Evolutionary conservation across 64 coral and sea anemone species (phyloP), one percentile per base, ranked within the genome.

Genomic region (Pachyseris speciosa): DNA sequence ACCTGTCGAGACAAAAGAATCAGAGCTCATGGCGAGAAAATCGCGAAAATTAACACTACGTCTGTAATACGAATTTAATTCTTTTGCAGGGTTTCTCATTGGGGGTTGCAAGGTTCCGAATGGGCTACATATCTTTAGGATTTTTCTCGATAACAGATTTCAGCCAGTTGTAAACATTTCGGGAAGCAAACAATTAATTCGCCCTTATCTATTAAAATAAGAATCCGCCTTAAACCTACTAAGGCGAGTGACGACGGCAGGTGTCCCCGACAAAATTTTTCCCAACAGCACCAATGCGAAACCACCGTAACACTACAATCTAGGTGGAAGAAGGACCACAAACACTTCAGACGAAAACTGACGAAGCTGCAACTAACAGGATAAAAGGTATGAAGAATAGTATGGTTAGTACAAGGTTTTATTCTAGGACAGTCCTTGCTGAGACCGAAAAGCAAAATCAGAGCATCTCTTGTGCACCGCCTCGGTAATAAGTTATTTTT

Each of bases 181-280:
- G 32, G 22, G 40, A 63, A 81, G 34, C 77, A 81, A 81, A 81
- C 77, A 81, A 81, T 81, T 81, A 37, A 81, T 61, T 81, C 50
- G 37, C n/a, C 27, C 37, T 80, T 71, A 17, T 71, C 34, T 81
- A 63, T 34, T 33, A 61, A 24, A 53, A 60, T 8, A 40, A 36
- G n/a, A 59, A 34, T 60, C 50, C n/a, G 53, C 51, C 34, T 60
- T 37, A 33, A 61, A 81, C 12, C 52, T 81, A 61, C 37, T 81
- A 41, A 38, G 39, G 55, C 42, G 10, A 5, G 30, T 20, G 19
- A 32, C 8, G 22, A 26, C 8, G 9, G 50, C 77, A 81, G 77
- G 77, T 81, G 77, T 16, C 20, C 6, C 13, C 24, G 52, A 61
- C 50, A 20, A 61, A 60, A 17, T 81, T 81, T 81, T 81, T 63